Conservation (phyloP, 2,888 invertebrate genomes). For the Apoda limacodes region DNA sequence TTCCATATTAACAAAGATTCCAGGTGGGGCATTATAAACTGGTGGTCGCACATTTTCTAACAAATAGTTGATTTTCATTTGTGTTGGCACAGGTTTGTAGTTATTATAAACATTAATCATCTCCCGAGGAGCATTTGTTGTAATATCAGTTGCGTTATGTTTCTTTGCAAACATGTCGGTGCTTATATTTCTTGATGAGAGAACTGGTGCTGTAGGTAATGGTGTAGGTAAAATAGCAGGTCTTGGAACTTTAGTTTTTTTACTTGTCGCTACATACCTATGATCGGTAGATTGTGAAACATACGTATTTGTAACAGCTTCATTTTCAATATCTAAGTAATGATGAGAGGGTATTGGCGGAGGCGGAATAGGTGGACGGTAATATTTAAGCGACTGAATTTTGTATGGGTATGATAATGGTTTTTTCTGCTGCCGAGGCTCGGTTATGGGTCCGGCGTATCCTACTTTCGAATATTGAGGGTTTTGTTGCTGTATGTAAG, state of each 20-base stretch:
- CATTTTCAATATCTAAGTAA: constrained; percentile 27
- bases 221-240: constrained; percentile 48
- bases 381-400: constrained; percentile 33
- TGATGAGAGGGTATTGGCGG: constrained; percentile 33
- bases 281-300: constrained; percentile 28
- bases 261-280: constrained; percentile 30
- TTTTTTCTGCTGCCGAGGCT: constrained; percentile 39
- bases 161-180: constrained; percentile 27
- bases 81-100: constrained; percentile 26
- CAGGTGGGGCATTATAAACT: constrained; percentile 57
- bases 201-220: constrained; percentile 18
- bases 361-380: constrained; percentile 33
- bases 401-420: constrained; percentile 36
- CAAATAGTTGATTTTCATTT: constrained; percentile 40
- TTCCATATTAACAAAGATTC: constrained; percentile 58
- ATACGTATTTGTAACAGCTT: constrained; percentile 23
- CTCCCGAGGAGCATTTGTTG: constrained; percentile 36
- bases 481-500: constrained; percentile 25
- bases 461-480: constrained; percentile 38
- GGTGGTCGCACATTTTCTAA: constrained; percentile 51
- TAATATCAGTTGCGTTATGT: constrained; percentile 28
- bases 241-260: constrained; percentile 38
- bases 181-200: constrained; percentile 28
- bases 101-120: constrained; percentile 28
- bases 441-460: constrained; percentile 30